Evolutionary conservation across 2,888 invertebrate genomes (phyloP), one percentile per base, ranked within the genome.

Genomic region (Drosophila mimica): DNA sequence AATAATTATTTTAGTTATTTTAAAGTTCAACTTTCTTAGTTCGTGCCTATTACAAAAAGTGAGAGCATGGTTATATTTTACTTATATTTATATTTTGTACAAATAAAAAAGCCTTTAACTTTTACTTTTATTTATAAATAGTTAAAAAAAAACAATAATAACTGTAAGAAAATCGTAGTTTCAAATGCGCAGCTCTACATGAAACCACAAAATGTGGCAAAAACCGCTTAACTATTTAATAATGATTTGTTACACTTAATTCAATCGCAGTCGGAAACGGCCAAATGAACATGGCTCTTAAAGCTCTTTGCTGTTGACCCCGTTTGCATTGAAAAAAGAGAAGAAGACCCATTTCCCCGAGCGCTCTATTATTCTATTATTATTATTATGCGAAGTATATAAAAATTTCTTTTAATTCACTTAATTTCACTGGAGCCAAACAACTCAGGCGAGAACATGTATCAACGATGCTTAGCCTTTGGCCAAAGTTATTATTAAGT

Each of bases 331-430:
- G 36, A 9, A 49, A 33, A 7, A 36, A 25, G 9, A 56, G 52
- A 65, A 69, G 59, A 70, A 33, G 51, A 43, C 33, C 13, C 34
- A 70, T 20, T 56, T 60, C 68, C 66, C 43, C 48, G 17, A 25
- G 77, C 63, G 60, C 78, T 63, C 77, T 71, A 53, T 75, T 56
- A 43, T 61, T 20, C 8, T 15, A n/a, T 20, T 40, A 56, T 30
- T 56, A 56, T 38, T n/a, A 38, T 56, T 56, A n/a, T 59, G 7
- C 43, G 31, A 36, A 65, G 36, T 43, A 33, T 36, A 28, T 43
- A 53, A 46, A 72, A 73, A 68, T 70, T 79, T 81, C 78, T 77
- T 79, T 82, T 78, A 78, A 74, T 70, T 78, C 52, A 70, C 73
- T 79, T 81, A 65, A 81, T 81, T 79, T 77, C 56, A 81, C 74